Percentiles rank a stretch among this genome's conserved stretches.
These are phyloP conservation scores for Pluvialis apricaria DNA, from an alignment of 2,113 vertebrate genomes.

Conservation along the genomic window DNA sequence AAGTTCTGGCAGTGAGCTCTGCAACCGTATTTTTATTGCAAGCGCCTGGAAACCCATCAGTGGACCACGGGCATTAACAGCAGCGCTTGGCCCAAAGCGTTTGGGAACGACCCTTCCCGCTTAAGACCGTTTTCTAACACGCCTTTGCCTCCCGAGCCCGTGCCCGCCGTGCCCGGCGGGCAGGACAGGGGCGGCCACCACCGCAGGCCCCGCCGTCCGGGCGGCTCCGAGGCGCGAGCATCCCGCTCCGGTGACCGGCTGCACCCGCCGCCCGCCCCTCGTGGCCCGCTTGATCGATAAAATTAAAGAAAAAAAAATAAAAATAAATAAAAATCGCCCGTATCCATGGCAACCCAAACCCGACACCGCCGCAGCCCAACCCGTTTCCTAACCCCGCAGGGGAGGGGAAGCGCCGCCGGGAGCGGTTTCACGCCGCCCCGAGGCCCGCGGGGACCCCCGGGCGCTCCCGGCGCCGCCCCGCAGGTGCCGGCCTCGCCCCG, in stretches of 20 bases:
- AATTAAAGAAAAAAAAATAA: background rate
- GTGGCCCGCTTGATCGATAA: too few relatives aligned
- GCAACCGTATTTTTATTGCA: rapidly evolving
- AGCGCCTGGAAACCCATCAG: rapidly evolving
- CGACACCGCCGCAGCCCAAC: background rate
- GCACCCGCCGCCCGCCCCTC: too few relatives aligned
- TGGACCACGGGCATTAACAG: rapidly evolving
- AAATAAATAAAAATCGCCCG: too few relatives aligned
- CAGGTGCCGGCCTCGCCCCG: background rate
- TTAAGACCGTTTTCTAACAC: background rate
- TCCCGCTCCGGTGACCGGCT: too few relatives aligned
- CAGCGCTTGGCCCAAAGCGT: background rate
- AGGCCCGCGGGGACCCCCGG: background rate
- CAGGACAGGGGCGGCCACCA: background rate
- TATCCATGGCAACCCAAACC: background rate
- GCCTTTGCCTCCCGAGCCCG: background rate
- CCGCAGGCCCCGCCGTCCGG: background rate
- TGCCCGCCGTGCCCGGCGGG: rapidly evolving
- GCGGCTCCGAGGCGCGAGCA: background rate
- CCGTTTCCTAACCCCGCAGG: background rate
- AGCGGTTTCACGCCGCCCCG: too few relatives aligned
- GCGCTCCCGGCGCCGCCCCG: background rate
- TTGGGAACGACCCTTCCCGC: rapidly evolving
- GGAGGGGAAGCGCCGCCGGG: background rate
- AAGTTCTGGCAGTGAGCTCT: rapidly evolving